Evolutionary conservation across 2,113 vertebrate species (phyloP), one percentile per base, ranked within the genome.

Genomic region (Odocoileus hemionus): DNA sequence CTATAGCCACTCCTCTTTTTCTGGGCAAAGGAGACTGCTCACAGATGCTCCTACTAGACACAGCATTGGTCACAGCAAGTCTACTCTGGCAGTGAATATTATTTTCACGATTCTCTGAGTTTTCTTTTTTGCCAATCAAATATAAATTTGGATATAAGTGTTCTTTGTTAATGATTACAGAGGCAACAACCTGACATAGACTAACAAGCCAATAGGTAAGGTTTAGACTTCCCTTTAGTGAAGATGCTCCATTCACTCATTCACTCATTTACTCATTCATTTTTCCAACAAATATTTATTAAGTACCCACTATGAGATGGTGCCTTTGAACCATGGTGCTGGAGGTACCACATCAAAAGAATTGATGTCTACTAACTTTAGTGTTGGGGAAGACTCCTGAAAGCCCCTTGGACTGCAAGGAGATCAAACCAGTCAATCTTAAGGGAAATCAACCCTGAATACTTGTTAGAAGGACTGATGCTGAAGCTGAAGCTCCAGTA

Each of bases 241-340:
- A 86, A 96, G 45, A 50, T 61, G 12, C 21, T 84, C 1, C 5
- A 61, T 91, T 43, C n/a, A 50, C 80, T 79, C 50, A 70, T 47
- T 82, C n/a, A 28, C 28, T 58, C 15, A 58, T 36, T 67, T 21
- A 67, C 4, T 45, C 16, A 61, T 43, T 89, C 47, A 54, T 79
- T 93, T 43, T n/a, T 85, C 86, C 91, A 64, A 74, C 15, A 80
- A 52, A 95, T 89, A 78, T 74, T 84, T 94, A 50, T 90, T 84
- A 94, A 84, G 57, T 14, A 92, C 36, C n/a, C 19, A 54, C 19
- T 84, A 8, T 58, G 3, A 70, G 67, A 23, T 23, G 67, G 67
- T 70, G 67, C 67, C 67, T 70, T 23, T 39, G 67, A 70, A 70
- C 19, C 5, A 0, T 3, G 19, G n/a, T 70, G n/a, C 67, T 23